phyloP scores from a whole-genome alignment of 2,888 invertebrate species.

The Rhyacophila evoluta region DNA sequence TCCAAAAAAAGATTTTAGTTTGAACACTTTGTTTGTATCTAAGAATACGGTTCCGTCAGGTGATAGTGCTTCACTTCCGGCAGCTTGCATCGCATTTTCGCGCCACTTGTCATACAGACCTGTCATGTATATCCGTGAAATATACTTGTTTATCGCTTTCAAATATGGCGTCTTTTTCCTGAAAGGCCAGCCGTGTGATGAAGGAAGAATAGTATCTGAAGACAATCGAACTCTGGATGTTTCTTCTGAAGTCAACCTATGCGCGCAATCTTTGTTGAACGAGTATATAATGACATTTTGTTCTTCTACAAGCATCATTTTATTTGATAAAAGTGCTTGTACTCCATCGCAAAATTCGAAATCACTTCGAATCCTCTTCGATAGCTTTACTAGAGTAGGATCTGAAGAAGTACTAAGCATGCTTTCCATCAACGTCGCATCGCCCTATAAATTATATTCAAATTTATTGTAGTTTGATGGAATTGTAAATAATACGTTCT shows the following conservation, averaged over 20 bases:
- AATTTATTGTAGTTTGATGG: too few relatives aligned
- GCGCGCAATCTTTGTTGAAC: conserved; percentile 39
- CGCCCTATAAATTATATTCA: too few relatives aligned
- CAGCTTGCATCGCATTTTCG: conserved; percentile 6
- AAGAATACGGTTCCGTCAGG: conserved; percentile 23
- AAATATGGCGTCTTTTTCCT: conserved; percentile 47
- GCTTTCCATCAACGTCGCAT: conserved; percentile 34
- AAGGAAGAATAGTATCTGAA: conserved; percentile 41
- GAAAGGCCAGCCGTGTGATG: conserved; percentile 50
- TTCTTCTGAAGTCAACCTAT: conserved; percentile 24
- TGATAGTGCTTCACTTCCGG: neutral
- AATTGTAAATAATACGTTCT: too few relatives aligned
- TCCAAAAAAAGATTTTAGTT: conserved; percentile 33
- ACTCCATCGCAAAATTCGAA: conserved; percentile 40
- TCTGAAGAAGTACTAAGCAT: conserved; percentile 38
- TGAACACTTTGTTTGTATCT: neutral
- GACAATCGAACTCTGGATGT: conserved; percentile 38
- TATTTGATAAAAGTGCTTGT: conserved; percentile 23
- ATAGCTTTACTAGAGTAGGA: conserved; percentile 30
- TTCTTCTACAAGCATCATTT: conserved; percentile 47
- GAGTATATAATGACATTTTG: conserved; percentile 32
- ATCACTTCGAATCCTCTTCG: conserved; percentile 35
- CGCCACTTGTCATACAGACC: conserved; percentile 43
- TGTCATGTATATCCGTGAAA: conserved; percentile 34
- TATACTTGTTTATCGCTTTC: conserved; percentile 37